phyloP scores from a whole-genome alignment of 2,888 invertebrate genomes.

The Torymus aiolomorphi region DNA sequence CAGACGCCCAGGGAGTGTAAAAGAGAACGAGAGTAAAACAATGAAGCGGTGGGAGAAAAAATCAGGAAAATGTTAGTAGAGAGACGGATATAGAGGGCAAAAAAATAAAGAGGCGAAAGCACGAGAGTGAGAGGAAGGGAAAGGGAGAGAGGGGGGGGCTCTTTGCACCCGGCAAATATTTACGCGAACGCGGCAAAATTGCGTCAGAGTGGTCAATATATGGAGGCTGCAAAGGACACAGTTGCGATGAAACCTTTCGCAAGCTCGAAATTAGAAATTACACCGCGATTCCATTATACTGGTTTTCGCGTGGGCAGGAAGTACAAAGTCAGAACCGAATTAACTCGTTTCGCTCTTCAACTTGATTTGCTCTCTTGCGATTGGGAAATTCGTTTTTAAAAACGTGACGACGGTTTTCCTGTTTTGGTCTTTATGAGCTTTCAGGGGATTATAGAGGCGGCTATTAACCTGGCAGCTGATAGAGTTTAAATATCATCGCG shows the following conservation, averaged over 20 bases:
- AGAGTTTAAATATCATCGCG: no score
- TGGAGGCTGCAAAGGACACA: not conserved
- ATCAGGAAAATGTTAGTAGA: not conserved
- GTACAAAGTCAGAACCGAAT: not conserved
- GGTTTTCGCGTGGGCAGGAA: not conserved
- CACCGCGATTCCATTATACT: no score
- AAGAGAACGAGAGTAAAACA: no score
- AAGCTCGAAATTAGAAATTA: slow-evolving; percentile 34
- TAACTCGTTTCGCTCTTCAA: slow-evolving; percentile 2
- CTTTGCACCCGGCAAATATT: slow-evolving; percentile 58
- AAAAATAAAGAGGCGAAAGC: not conserved
- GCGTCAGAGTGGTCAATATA: slow-evolving; percentile 43
- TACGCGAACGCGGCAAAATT: slow-evolving; percentile 57
- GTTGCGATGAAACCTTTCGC: slow-evolving; percentile 23
- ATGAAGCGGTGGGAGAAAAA: no score
- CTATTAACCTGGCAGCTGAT: no score
- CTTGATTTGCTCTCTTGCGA: no score
- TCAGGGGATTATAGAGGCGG: no score
- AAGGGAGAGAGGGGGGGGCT: not conserved
- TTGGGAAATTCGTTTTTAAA: no score
- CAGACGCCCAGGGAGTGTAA: no score
- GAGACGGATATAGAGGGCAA: no score
- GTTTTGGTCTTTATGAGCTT: no score
- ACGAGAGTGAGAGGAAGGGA: not conserved
- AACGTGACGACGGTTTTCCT: no score